phyloP scores from a whole-genome alignment of 2,797 vertebrate species.

The Poecilia picta region DNA sequence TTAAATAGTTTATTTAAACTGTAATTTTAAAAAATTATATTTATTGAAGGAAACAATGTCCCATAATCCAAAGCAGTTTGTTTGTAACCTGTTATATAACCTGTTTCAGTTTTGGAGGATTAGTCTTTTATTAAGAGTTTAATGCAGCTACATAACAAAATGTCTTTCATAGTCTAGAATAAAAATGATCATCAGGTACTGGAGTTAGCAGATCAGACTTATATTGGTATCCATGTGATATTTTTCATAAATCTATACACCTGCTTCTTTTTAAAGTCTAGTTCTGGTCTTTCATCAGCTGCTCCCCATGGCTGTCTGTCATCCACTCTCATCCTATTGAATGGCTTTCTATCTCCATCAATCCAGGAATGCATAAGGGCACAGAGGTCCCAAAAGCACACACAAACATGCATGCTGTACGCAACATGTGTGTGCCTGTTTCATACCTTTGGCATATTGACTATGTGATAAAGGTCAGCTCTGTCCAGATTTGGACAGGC shows the following conservation, averaged over 20 bases:
- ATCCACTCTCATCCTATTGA: conserved; percentile 16
- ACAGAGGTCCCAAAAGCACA: conserved; percentile 20
- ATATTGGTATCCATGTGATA: not conserved
- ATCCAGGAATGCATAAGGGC: conserved; percentile 11
- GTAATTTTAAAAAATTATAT: not conserved
- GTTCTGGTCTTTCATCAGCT: conserved; percentile 16
- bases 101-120: not conserved
- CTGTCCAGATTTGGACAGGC: conserved; percentile 63
- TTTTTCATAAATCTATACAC: not conserved
- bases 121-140: not conserved
- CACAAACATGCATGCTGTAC: conserved; percentile 36
- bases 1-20: not conserved
- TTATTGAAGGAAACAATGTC: not conserved
- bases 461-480: conserved; percentile 69
- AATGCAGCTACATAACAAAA: not conserved
- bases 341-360: conserved; percentile 24
- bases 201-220: not conserved
- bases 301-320: conserved; percentile 20
- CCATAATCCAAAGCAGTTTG: not conserved
- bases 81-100: not conserved
- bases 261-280: conserved; percentile 11
- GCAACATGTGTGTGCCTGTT: conserved; percentile 43
- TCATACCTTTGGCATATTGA: conserved; percentile 67
- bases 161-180: not conserved
- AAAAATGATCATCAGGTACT: not conserved